Conservation (phyloP, 2,888 invertebrate genomes). For the Aporophyla lueneburgensis region DNA sequence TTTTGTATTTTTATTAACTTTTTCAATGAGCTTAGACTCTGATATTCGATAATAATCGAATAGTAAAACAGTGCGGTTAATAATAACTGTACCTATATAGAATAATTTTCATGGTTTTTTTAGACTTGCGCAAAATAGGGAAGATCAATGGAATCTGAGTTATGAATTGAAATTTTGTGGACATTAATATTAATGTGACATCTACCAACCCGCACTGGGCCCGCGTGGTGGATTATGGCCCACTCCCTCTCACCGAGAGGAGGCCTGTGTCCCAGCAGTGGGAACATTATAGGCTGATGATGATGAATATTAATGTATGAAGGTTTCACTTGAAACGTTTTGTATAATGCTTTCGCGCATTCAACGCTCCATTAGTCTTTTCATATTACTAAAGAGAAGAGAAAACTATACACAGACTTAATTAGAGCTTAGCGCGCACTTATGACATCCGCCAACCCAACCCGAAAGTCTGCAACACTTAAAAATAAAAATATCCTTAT, state of each 20-base stretch:
- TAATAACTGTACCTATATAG: neutral
- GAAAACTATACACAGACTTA: neutral
- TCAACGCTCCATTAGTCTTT: neutral
- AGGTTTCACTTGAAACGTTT: neutral
- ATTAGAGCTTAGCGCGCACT: neutral
- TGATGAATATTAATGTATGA: too few species aligned
- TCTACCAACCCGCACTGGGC: too few species aligned
- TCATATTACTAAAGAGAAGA: neutral
- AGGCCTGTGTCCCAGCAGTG: too few species aligned
- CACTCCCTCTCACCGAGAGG: too few species aligned
- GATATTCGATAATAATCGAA: neutral
- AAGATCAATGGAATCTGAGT: neutral
- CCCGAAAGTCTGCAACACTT: neutral
- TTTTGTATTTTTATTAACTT: conserved; percentile 29
- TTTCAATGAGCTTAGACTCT: conserved; percentile 21
- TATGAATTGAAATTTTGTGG: neutral
- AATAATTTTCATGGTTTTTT: neutral
- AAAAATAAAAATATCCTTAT: conserved; percentile 23
- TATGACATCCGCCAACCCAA: conserved; percentile 17
- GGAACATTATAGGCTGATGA: too few species aligned
- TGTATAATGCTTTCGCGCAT: neutral
- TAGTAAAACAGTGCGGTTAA: neutral
- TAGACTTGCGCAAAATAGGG: neutral
- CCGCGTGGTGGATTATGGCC: too few species aligned
- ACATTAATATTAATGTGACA: neutral